Conservation (phyloP, 1,140 invertebrate species). For the Octopus sinensis region DNA sequence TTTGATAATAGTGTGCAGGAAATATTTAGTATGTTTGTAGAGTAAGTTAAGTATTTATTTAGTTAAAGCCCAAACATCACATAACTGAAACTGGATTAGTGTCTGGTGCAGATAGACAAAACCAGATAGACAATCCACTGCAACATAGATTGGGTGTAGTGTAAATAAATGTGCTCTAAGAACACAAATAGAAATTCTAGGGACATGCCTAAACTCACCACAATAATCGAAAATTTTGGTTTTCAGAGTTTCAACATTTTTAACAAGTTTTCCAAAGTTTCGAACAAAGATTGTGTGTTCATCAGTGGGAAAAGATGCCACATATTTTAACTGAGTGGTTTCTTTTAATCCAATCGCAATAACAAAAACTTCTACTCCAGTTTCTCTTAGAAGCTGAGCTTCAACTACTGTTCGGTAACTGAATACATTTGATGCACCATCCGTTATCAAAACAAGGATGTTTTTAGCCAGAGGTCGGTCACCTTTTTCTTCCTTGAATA, state of each 20-base stretch:
- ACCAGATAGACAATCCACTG: no score
- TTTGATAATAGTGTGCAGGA: neutral
- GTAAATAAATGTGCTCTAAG: no score
- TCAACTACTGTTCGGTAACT: slow-evolving; percentile 37
- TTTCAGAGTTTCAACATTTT: slow-evolving; percentile 29
- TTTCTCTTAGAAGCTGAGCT: slow-evolving; percentile 28
- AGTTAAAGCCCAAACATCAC: no score
- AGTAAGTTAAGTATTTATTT: no score
- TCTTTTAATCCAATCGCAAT: slow-evolving; percentile 44
- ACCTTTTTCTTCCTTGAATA: slow-evolving; percentile 33
- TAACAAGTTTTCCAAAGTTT: slow-evolving; percentile 37
- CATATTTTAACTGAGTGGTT: slow-evolving; percentile 38
- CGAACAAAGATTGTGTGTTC: slow-evolving; percentile 41
- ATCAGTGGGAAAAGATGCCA: slow-evolving; percentile 35
- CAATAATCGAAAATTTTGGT: slow-evolving; percentile 21
- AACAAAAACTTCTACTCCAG: slow-evolving; percentile 32
- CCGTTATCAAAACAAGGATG: slow-evolving; percentile 31
- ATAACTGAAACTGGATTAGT: no score
- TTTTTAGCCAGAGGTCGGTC: slow-evolving; percentile 32
- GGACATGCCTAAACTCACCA: slow-evolving; percentile 6
- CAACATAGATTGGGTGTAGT: no score
- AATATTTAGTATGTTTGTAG: neutral
- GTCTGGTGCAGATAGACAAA: no score
- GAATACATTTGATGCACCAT: slow-evolving; percentile 48
- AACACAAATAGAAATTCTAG: neutral